Evolutionary conservation across 1,140 invertebrate genomes (phyloP).

Genomic region (Galleria mellonella): DNA sequence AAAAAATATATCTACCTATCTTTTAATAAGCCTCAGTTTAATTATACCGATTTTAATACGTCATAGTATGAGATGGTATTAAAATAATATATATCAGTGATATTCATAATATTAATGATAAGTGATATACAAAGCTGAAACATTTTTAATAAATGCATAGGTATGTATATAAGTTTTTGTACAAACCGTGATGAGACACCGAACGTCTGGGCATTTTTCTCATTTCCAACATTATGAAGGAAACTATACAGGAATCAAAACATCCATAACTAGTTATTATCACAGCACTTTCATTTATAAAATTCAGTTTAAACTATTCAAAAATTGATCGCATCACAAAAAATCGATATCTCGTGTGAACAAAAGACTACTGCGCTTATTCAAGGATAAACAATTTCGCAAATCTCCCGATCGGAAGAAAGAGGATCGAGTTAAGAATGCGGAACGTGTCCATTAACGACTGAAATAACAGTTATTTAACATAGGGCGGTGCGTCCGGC

Average conservation of each 20-base stretch:
- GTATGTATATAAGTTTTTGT: conserved; percentile 10
- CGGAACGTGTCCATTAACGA: conserved; percentile 65
- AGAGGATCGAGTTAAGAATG: conserved; percentile 52
- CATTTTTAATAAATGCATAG: no score
- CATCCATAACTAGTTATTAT: conserved; percentile 2
- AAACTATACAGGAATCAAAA: conserved; percentile 3
- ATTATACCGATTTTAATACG: no score
- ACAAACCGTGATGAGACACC: conserved; percentile 57
- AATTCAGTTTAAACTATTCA: conserved; percentile 48
- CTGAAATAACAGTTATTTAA: conserved; percentile 69
- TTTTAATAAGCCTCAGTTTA: no score
- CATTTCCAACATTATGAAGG: conserved; percentile 56
- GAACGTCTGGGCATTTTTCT: conserved; percentile 56
- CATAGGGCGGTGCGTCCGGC: conserved; percentile 53
- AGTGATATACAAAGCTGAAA: no score
- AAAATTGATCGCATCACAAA: conserved; percentile 34
- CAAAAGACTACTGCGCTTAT: conserved; percentile 25
- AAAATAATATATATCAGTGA: no score
- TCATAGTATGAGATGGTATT: no score
- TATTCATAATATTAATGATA: no score
- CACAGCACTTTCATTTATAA: conserved; percentile 60
- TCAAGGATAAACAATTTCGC: conserved; percentile 20
- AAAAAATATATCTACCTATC: no score
- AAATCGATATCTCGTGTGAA: conserved; percentile 31
- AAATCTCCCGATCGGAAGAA: conserved; percentile 31